Evolutionary conservation across 2,888 invertebrate species (phyloP), one percentile per base, ranked within the genome.

Genomic region (Pollenia angustigena): DNA sequence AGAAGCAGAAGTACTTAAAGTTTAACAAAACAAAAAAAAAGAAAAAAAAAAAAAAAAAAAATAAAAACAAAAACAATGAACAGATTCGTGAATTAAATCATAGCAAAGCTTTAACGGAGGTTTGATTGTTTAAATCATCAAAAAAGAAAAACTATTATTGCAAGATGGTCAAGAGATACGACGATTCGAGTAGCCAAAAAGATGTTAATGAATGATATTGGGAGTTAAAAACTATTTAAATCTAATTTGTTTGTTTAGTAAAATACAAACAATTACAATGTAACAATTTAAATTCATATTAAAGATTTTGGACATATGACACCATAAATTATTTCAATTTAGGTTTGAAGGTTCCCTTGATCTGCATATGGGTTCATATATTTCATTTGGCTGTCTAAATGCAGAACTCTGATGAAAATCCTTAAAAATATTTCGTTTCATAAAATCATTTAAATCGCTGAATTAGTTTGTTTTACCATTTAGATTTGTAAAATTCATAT

Each of bases 21-120:
- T 11, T 56, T 32, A 32, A 32, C 32, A 1, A 32, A 32, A 32
- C 3, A 32, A 14, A 46, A n/a, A n/a, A n/a, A n/a, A n/a, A n/a
- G n/a, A n/a, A n/a, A n/a, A n/a, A n/a, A n/a, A n/a, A n/a, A 54
- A 69, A 69, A 58, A 32, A 18, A 18, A 32, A 32, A 32, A 32
- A 9, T 46, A 44, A 71, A 69, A 58, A 32, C 1, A 40, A 54
- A 72, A 64, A 81, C 81, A 81, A 72, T 72, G 46, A 56, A 16
- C 72, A 44, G 54, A 74, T 52, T 44, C 46, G 81, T 81, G 87
- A 85, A 85, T 85, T 85, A 78, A 88, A 88, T 74, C 84, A 23
- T 74, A 18, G 42, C 11, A 81, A 42, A 46, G 64, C 56, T 74
- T 72, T 50, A 69, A 60, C 48, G 62, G 64, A 2, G 18, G 50